These are phyloP conservation scores for Mesocentrotus franciscanus DNA, from an alignment of 53 echinoderm and acorn worm genomes.

Conservation along the genomic window DNA sequence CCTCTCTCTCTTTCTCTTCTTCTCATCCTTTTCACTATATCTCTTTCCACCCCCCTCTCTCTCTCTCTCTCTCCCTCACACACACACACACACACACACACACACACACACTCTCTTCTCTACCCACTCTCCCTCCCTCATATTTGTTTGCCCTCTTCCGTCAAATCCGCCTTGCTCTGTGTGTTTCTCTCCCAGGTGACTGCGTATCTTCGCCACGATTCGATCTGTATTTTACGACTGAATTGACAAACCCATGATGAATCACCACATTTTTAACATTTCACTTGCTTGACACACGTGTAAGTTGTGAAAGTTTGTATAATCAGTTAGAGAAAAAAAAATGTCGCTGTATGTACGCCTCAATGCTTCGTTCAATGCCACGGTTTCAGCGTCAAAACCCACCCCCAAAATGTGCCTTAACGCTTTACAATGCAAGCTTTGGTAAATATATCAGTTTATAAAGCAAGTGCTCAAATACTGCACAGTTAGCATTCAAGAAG, in stretches of 20 bases:
- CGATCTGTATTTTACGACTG: slow-evolving; percentile 38
- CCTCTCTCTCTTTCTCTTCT: neutral
- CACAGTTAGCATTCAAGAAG: too few relatives aligned
- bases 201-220: neutral
- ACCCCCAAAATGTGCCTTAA: neutral
- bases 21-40: neutral
- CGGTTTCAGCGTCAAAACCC: neutral
- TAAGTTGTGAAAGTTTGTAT: neutral
- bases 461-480: too few relatives aligned
- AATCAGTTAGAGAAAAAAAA: neutral
- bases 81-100: too few relatives aligned
- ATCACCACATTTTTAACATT: slow-evolving; percentile 7
- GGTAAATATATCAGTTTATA: too few relatives aligned
- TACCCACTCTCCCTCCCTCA: neutral
- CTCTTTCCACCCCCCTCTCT: too few relatives aligned
- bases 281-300: slow-evolving; percentile 10
- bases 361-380: neutral
- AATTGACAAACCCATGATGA: slow-evolving; percentile 26
- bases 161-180: neutral
- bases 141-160: neutral
- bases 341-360: neutral
- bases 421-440: too few relatives aligned
- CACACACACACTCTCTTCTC: too few relatives aligned
- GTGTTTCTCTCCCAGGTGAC: neutral
- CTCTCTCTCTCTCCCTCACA: too few relatives aligned